These are phyloP conservation scores for Eulemur mongoz DNA, from an alignment of 2,797 vertebrate species.

Conservation along the genomic window DNA sequence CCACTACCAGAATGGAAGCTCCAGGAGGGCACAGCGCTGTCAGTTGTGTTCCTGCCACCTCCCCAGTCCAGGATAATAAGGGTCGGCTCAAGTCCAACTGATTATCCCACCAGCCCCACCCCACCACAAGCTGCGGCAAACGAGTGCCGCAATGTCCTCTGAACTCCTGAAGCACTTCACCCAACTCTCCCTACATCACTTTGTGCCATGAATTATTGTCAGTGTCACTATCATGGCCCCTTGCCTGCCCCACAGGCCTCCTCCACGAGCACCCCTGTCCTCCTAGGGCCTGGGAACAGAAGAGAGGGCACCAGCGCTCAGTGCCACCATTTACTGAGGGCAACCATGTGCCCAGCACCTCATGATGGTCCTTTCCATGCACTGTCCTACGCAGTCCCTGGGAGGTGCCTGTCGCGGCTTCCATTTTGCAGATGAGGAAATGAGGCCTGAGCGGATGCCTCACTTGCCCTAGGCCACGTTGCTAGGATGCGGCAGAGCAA, in stretches of 20 bases:
- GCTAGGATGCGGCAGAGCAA: neutral
- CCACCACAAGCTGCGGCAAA: neutral
- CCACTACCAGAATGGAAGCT: rapidly evolving
- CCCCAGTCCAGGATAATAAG: neutral
- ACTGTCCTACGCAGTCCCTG: neutral
- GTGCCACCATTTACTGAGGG: neutral
- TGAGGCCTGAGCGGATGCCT: neutral
- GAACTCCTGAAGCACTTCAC: neutral
- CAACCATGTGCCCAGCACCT: neutral
- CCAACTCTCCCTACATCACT: neutral
- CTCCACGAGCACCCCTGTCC: neutral
- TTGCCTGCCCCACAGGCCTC: rapidly evolving
- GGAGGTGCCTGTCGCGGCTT: rapidly evolving
- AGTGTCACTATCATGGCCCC: neutral
- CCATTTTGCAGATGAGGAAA: neutral
- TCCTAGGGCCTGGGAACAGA: neutral
- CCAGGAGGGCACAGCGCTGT: neutral
- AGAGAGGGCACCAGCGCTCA: rapidly evolving
- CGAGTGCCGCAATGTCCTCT: neutral
- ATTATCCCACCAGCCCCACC: neutral
- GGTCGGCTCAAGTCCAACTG: neutral
- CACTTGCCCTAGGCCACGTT: neutral
- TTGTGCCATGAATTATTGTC: neutral
- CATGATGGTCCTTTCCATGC: neutral
- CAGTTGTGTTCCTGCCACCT: neutral